phyloP scores from a whole-genome alignment of 2,113 vertebrate species.

The Malurus elegans region DNA sequence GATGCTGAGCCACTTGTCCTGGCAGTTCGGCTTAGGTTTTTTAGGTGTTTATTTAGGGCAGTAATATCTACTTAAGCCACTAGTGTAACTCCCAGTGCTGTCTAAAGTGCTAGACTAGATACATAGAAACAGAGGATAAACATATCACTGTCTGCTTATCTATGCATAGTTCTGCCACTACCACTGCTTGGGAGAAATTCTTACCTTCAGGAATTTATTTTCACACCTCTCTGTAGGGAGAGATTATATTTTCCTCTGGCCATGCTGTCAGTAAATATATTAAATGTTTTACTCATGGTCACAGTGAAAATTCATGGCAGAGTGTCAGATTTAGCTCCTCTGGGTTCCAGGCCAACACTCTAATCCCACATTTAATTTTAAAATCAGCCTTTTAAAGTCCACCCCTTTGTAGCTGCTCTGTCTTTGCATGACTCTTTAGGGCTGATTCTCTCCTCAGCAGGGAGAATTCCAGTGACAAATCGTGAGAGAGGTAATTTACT shows the following conservation, averaged over 20 bases:
- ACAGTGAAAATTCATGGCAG: not conserved
- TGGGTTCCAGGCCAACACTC: not conserved
- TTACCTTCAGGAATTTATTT: not conserved
- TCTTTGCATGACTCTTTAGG: not conserved
- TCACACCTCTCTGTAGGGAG: not conserved
- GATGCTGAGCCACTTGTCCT: not conserved
- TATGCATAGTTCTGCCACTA: not conserved
- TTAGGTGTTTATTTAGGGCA: not conserved
- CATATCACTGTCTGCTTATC: not conserved
- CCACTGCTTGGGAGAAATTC: not conserved
- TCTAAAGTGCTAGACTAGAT: not conserved
- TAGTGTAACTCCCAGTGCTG: not conserved
- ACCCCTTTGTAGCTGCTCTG: not conserved
- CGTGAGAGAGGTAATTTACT: not conserved
- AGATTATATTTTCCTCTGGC: not conserved
- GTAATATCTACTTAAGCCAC: not conserved
- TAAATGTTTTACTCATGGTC: not conserved
- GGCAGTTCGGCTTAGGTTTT: not conserved
- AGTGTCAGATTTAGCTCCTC: not conserved
- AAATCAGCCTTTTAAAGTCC: not conserved
- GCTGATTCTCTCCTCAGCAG: not conserved
- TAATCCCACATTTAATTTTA: not conserved
- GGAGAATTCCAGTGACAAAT: not conserved
- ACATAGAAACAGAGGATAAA: not conserved
- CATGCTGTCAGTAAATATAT: not conserved